Evolutionary conservation across 2,113 vertebrate genomes (phyloP).

Genomic region (Dromiciops gliroides): DNA sequence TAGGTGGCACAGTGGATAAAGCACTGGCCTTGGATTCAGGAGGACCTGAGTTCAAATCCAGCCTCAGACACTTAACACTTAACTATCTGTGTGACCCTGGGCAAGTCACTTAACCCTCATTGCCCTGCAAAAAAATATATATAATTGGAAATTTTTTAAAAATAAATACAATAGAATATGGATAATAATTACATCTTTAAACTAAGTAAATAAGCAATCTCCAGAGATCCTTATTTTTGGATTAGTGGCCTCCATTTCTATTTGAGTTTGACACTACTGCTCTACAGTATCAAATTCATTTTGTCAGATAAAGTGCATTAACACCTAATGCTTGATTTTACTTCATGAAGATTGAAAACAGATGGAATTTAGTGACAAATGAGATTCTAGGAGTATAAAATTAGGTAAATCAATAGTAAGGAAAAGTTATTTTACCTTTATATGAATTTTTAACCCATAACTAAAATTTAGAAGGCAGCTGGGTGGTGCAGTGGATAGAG

Average conservation of each 20-base stretch:
- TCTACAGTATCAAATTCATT: constrained; percentile 10
- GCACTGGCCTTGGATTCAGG: too few relatives aligned
- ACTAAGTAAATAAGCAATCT: not conserved
- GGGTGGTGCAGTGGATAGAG: not conserved
- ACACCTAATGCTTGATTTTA: constrained; percentile 36
- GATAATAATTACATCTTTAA: not conserved
- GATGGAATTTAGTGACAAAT: constrained; percentile 42
- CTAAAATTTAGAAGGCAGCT: not conserved
- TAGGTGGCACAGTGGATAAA: too few relatives aligned
- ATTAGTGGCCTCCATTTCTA: not conserved
- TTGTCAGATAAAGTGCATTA: constrained; percentile 46
- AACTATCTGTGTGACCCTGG: too few relatives aligned
- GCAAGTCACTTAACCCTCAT: too few relatives aligned
- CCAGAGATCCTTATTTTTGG: not conserved
- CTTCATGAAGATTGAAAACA: constrained; percentile 60
- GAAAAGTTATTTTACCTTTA: constrained; percentile 51
- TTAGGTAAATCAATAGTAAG: constrained; percentile 48
- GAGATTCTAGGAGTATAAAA: constrained; percentile 51
- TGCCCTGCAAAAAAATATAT: too few relatives aligned
- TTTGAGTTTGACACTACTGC: not conserved
- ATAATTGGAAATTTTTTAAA: not conserved
- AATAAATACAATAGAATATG: not conserved
- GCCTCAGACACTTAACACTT: too few relatives aligned
- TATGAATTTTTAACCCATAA: not conserved
- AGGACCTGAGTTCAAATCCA: too few relatives aligned